A percentile compares a stretch with the other conserved stretches of the same genome.
Evolutionary conservation across 2,797 vertebrate species (phyloP).

Genomic region (Paedocypris micromegethes): DNA sequence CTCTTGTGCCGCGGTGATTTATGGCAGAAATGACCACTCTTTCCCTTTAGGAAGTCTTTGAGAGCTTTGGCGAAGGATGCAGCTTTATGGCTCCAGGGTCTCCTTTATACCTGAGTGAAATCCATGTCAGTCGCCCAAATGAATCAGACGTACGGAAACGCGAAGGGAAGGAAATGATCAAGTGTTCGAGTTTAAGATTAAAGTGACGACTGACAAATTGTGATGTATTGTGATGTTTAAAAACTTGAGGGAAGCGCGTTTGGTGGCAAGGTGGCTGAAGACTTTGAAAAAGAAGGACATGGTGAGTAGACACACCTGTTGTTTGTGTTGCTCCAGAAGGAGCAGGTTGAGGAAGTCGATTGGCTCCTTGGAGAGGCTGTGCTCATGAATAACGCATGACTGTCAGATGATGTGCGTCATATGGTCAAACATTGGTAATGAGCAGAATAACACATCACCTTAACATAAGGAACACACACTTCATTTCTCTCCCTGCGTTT

Average conservation of each 20-base stretch:
- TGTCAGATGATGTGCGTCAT: conserved; percentile 38
- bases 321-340: conserved; percentile 48
- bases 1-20: conserved; percentile 62
- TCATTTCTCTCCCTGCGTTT: conserved; percentile 6
- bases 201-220: conserved; percentile 1
- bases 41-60: conserved; percentile 67
- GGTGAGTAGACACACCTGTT: conserved; percentile 40
- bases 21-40: conserved; percentile 58
- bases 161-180: conserved; percentile 25
- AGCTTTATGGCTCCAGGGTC: conserved; percentile 38
- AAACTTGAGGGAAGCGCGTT: not conserved
- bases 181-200: conserved; percentile 14
- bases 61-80: conserved; percentile 52
- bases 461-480: conserved; percentile 31
- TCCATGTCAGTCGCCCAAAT: not conserved
- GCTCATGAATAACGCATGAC: conserved; percentile 43
- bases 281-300: conserved; percentile 40
- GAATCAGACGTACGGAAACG: conserved; percentile 26
- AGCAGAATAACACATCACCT: conserved; percentile 42
- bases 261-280: not conserved
- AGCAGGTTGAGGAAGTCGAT: conserved; percentile 44
- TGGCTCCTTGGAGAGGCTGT: conserved; percentile 41
- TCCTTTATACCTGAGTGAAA: conserved; percentile 31
- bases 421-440: conserved; percentile 43
- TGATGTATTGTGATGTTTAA: not conserved